A percentile compares a stretch with the other conserved stretches of the same genome.
phyloP scores from a whole-genome alignment of 2,888 invertebrate genomes.

The Netelia fuscicornis region DNA sequence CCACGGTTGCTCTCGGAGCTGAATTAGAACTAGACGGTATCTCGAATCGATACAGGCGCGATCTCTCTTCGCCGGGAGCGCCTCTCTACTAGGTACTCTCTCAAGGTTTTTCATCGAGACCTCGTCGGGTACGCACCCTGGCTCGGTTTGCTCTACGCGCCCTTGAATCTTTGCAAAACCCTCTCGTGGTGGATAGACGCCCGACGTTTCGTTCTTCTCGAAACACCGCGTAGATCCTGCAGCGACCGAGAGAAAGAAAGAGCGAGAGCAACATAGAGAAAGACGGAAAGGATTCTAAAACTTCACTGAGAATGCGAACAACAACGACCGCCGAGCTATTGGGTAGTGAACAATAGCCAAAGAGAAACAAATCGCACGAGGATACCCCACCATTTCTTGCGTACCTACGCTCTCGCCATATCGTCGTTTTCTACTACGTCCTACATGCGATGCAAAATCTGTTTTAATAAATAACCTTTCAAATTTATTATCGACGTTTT shows the following conservation, averaged over 20 bases:
- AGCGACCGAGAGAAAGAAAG: conserved; percentile 55
- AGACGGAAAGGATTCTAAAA: conserved; percentile 37
- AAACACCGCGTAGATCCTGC: conserved; percentile 74
- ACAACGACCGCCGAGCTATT: conserved; percentile 56
- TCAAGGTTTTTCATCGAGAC: conserved; percentile 66
- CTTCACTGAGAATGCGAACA: conserved; percentile 60
- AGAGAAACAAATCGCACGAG: conserved; percentile 69
- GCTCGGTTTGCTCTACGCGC: conserved; percentile 51
- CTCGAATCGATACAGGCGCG: conserved; percentile 68
- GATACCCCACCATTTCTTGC: conserved; percentile 27
- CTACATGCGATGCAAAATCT: too few species aligned
- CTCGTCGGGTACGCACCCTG: conserved; percentile 31
- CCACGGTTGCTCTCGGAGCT: conserved; percentile 75
- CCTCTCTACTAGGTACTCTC: conserved; percentile 40
- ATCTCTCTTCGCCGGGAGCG: conserved; percentile 56
- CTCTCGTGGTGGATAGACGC: conserved; percentile 39
- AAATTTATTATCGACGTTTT: too few species aligned
- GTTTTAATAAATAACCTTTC: too few species aligned
- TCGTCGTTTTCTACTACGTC: too few species aligned
- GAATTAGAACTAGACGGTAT: conserved; percentile 77
- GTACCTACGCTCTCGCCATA: not conserved
- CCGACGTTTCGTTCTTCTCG: conserved; percentile 63
- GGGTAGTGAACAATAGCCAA: conserved; percentile 67
- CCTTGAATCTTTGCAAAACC: conserved; percentile 63
- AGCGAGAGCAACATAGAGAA: conserved; percentile 27